A percentile compares a stretch with the other conserved stretches of the same genome.
Conservation (phyloP, 1,140 invertebrate genomes). For the Brachionus angularis region DNA sequence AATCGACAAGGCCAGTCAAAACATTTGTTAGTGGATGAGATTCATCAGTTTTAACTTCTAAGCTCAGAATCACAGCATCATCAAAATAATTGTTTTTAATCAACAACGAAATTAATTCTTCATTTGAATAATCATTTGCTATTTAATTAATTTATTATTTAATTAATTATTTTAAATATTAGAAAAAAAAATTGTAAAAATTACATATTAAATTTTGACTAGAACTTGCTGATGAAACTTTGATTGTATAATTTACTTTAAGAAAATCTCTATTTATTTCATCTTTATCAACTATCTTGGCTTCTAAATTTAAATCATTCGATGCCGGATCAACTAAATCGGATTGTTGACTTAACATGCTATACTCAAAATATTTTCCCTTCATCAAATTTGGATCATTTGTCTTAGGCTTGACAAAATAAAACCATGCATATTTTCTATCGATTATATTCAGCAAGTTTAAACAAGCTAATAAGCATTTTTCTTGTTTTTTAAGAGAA, state of each 20-base stretch:
- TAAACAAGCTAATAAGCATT: conserved; percentile 23
- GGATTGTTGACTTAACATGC: background rate
- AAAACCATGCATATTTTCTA: background rate
- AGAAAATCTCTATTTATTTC: conserved; percentile 42
- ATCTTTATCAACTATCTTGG: conserved; percentile 13
- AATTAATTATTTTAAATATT: background rate
- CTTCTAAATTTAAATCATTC: background rate
- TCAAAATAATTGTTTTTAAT: conserved; percentile 29
- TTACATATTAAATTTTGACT: conserved; percentile 24
- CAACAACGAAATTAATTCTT: conserved; percentile 21
- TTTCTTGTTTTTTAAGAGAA: conserved; percentile 34
- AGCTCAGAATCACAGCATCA: background rate
- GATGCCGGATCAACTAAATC: background rate
- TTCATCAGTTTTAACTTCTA: conserved; percentile 11
- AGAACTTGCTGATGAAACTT: background rate
- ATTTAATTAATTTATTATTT: background rate
- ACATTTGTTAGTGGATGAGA: background rate
- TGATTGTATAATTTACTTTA: background rate
- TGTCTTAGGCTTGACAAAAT: background rate
- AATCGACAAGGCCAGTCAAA: background rate
- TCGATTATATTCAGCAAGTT: conserved; percentile 30
- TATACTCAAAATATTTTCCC: background rate
- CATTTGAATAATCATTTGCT: background rate
- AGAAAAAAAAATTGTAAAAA: background rate
- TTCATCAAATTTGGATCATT: background rate